phyloP scores from a whole-genome alignment of 2,888 invertebrate genomes.

The Parapristionchus giblindavisi region DNA sequence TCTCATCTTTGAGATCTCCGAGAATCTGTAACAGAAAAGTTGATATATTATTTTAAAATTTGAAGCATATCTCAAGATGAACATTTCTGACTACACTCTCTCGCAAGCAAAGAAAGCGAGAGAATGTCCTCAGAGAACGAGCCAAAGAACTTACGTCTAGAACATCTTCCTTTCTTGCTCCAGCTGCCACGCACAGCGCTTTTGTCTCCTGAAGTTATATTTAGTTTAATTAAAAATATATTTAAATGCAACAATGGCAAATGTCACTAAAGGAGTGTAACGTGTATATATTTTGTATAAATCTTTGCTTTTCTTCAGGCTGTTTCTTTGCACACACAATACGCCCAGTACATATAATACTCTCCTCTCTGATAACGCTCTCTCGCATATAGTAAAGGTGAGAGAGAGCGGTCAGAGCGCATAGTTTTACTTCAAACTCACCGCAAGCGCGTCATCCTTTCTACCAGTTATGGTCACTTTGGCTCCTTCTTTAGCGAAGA shows the following conservation, averaged over 20 bases:
- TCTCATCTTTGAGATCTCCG: conserved; percentile 17
- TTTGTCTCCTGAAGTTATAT: conserved; percentile 20
- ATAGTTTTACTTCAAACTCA: not conserved
- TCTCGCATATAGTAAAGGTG: too few species aligned
- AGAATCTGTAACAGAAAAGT: conserved; percentile 2
- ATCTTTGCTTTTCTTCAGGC: too few species aligned
- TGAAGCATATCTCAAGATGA: not conserved
- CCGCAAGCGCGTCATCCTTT: not conserved
- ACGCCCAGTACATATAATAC: too few species aligned
- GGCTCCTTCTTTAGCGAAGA: conserved; percentile 31
- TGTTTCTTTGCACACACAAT: too few species aligned
- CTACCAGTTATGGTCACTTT: conserved; percentile 31
- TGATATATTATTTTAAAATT: not conserved
- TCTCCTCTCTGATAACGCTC: too few species aligned
- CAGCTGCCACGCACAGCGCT: conserved; percentile 12
- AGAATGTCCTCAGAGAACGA: not conserved
- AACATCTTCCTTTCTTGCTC: conserved; percentile 10
- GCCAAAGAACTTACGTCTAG: not conserved
- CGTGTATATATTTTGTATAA: too few species aligned
- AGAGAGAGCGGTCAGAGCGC: not conserved
- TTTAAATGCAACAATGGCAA: too few species aligned
- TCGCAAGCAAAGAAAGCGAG: not conserved
- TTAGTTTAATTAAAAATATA: not conserved
- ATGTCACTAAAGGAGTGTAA: too few species aligned
- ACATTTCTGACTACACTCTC: not conserved